Conservation (phyloP, 2,797 vertebrate genomes). For the Sarcoramphus papa region DNA sequence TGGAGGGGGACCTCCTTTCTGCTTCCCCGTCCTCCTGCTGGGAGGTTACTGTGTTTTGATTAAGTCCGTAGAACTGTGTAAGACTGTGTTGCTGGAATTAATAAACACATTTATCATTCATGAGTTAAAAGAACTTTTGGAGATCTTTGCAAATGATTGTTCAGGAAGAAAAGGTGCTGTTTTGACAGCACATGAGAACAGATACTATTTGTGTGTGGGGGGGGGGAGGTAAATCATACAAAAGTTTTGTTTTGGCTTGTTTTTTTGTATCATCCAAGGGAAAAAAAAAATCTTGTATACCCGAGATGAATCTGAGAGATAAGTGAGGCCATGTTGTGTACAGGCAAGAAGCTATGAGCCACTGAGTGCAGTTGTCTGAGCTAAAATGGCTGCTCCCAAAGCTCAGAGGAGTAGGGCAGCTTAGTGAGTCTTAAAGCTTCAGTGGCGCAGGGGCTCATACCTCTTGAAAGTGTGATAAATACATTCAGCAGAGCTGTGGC, state of each 20-base stretch:
- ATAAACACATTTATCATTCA: slow-evolving; percentile 46
- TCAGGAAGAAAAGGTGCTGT: slow-evolving; percentile 52
- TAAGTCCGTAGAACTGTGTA: slow-evolving; percentile 1
- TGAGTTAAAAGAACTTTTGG: slow-evolving; percentile 57
- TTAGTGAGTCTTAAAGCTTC: background rate
- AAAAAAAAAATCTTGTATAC: background rate
- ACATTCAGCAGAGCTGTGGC: background rate
- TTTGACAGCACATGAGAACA: slow-evolving; percentile 40
- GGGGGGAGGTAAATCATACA: slow-evolving; percentile 15
- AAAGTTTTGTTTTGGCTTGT: background rate
- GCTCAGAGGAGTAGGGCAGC: background rate
- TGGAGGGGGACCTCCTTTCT: slow-evolving; percentile 46
- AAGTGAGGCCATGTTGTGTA: slow-evolving; percentile 93
- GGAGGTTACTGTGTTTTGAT: background rate
- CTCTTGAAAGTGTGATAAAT: background rate
- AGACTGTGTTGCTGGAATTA: slow-evolving; percentile 26
- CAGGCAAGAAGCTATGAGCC: slow-evolving; percentile 78
- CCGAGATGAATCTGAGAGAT: slow-evolving; percentile 60
- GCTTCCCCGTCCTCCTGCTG: background rate
- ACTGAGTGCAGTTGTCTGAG: slow-evolving; percentile 61
- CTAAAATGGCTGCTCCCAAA: background rate
- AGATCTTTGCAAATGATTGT: slow-evolving; percentile 64
- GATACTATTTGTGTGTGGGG: slow-evolving; percentile 17
- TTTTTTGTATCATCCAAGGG: slow-evolving; percentile 3
- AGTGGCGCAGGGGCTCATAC: background rate